Evolutionary conservation across 2,797 vertebrate species (phyloP).

Genomic region (Eulemur albifrons): DNA sequence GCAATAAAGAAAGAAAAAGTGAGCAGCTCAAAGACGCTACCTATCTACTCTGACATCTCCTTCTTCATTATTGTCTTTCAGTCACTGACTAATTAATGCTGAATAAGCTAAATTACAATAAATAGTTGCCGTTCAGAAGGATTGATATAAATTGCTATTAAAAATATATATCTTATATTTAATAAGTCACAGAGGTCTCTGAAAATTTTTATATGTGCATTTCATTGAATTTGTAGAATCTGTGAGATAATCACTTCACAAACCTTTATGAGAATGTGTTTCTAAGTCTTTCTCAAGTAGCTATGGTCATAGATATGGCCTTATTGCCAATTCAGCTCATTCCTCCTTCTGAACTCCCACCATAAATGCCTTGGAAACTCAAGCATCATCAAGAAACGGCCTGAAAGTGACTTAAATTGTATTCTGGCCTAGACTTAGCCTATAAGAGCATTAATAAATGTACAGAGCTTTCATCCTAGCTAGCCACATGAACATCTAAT

Average conservation of each 20-base stretch:
- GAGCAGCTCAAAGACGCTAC: not conserved
- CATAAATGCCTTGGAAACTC: not conserved
- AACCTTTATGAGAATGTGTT: not conserved
- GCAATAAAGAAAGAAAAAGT: not conserved
- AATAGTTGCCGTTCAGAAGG: not conserved
- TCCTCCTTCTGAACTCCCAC: not conserved
- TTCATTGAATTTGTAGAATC: not conserved
- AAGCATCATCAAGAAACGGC: not conserved
- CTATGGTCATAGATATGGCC: not conserved
- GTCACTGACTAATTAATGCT: not conserved
- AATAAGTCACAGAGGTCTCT: not conserved
- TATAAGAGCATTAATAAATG: not conserved
- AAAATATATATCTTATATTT: not conserved
- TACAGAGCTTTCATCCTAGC: not conserved
- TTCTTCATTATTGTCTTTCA: not conserved
- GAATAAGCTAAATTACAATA: conserved; percentile 7
- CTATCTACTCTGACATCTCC: not conserved
- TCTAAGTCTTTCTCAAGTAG: not conserved
- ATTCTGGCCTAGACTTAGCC: not conserved
- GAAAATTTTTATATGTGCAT: not conserved
- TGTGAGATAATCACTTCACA: not conserved
- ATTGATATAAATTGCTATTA: not conserved
- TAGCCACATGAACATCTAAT: not conserved
- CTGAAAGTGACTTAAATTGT: not conserved
- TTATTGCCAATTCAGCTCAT: not conserved